Base-by-base conservation (phyloP, 1,140 invertebrate genomes). In the Probaryconus sp. region DNA sequence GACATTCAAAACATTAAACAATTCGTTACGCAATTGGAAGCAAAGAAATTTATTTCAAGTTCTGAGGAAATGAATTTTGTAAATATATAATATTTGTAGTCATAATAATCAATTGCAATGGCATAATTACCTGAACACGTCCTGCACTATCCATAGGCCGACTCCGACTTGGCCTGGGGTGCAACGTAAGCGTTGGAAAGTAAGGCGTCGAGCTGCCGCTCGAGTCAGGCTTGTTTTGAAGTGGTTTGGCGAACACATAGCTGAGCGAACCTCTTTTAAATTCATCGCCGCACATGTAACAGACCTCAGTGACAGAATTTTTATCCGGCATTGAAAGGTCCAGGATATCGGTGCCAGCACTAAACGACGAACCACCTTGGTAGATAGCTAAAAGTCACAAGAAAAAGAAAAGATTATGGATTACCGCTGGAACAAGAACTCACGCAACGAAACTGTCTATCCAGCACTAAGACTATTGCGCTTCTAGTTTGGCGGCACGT, bases 261-360 rank as follows among this genome's bases (percentile, higher is more conserved):
- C 87, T 90, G 14, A 96, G 89, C 60, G 93, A 94, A 26, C 94
- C 94, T 51, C 93, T 89, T 58, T 92, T 92, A 80, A 93, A 93
- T 83, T 96, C 94, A 81, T 95, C 94, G n/a, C 95, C 94, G 83
- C 95, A 96, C 6, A 96, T 92, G 83, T 95, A 95, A 84, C 93
- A 96, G 13, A 96, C 95, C 89, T 96, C 94, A 31, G 94, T 95
- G 51, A 93, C 91, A 28, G 94, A 94, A 88, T 96, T 96, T 88
- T 96, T 96, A 80, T 96, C 94, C 1, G 95, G 94, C 94, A 96
- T 95, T 50, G 94, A 95, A 42, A 96, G 88, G 87, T 96, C 95
- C 40, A 96, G 86, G 72, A 95, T 95, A 78, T 95, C 94, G 9
- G 91, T 91, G 10, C 87, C 89, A 16, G 77, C 45, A 30, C 81